phyloP scores from a whole-genome alignment of 1,140 invertebrate genomes.

The Leptinotarsa lineolata region DNA sequence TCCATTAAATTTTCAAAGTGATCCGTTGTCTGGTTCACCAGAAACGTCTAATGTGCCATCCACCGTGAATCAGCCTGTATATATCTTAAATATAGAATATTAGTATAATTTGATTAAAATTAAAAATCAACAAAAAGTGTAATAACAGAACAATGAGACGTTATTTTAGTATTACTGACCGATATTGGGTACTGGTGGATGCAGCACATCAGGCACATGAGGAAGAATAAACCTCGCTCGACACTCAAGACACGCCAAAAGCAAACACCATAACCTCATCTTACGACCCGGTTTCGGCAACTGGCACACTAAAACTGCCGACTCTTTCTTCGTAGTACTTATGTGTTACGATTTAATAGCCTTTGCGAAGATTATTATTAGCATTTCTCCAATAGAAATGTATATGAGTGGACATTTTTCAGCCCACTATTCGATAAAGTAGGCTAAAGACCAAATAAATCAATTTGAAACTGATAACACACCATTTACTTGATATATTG shows the following conservation, averaged over 20 bases:
- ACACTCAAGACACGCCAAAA: conserved; percentile 11
- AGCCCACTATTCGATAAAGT: neutral
- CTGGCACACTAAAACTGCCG: conserved; percentile 23
- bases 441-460: neutral
- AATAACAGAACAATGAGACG: neutral
- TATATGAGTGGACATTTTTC: neutral
- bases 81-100: no score
- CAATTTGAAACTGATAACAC: neutral
- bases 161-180: conserved; percentile 44
- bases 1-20: no score
- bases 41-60: no score
- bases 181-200: conserved; percentile 56
- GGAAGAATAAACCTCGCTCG: conserved; percentile 48
- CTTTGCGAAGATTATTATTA: neutral
- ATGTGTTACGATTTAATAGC: neutral
- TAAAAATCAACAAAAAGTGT: neutral
- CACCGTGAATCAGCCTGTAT: no score
- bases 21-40: no score
- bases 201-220: conserved; percentile 54
- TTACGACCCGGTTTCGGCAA: conserved; percentile 21
- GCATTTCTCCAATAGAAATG: conserved; percentile 3
- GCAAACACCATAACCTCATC: conserved; percentile 2
- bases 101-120: no score
- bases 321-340: conserved; percentile 17
- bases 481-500: neutral